phyloP scores from a whole-genome alignment of 2,113 vertebrate genomes.

The Asarcornis scutulata region DNA sequence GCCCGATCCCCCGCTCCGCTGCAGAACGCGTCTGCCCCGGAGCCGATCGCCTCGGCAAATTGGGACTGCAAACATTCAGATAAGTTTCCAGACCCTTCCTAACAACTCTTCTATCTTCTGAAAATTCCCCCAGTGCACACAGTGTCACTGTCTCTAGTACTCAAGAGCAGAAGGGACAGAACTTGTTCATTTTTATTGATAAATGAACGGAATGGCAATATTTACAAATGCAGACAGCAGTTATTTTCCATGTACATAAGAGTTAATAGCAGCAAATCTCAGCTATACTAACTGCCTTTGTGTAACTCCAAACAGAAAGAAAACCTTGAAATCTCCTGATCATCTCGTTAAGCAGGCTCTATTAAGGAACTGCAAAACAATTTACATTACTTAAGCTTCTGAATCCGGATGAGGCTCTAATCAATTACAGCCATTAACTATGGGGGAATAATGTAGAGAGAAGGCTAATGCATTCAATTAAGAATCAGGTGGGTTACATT shows the following conservation, averaged over 20 bases:
- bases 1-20: too few relatives aligned
- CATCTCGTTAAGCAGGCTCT: slow-evolving; percentile 69
- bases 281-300: neutral
- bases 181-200: neutral
- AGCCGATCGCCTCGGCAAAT: too few relatives aligned
- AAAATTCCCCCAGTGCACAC: neutral
- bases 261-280: neutral
- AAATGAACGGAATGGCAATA: neutral
- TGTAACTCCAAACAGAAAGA: slow-evolving; percentile 45
- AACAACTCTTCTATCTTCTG: neutral
- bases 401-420: slow-evolving; percentile 72
- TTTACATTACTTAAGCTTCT: slow-evolving; percentile 73
- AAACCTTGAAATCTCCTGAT: slow-evolving; percentile 71
- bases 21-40: too few relatives aligned
- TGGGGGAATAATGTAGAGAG: slow-evolving; percentile 65
- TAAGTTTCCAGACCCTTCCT: neutral
- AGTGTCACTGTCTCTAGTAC: neutral
- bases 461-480: neutral
- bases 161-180: neutral
- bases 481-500: neutral
- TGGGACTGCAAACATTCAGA: neutral
- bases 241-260: neutral
- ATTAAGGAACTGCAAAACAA: slow-evolving; percentile 75
- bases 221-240: neutral
- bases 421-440: slow-evolving; percentile 74